A percentile compares a stretch with the other conserved stretches of the same genome.
Conservation (phyloP, 2,888 invertebrate species). For the Eristalis pertinax region DNA sequence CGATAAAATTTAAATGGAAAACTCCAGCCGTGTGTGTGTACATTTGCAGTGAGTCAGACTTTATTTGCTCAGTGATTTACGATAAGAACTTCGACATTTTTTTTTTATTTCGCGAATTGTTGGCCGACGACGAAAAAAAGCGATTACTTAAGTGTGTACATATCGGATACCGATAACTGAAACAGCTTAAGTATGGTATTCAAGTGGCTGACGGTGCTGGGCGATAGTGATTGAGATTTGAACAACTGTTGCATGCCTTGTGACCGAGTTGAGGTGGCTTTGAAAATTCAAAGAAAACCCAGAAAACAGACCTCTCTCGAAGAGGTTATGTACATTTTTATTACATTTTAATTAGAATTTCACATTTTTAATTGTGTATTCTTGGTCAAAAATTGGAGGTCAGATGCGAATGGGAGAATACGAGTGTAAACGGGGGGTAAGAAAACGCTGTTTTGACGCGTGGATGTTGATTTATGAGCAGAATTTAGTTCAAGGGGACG, state of each 20-base stretch:
- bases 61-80: conserved; percentile 35
- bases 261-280: neutral
- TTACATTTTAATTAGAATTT: too few relatives aligned
- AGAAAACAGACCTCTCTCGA: too few relatives aligned
- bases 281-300: neutral
- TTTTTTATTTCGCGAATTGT: neutral
- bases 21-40: neutral
- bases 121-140: neutral
- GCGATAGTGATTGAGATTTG: neutral
- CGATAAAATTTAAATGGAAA: conserved; percentile 39
- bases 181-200: conserved; percentile 20
- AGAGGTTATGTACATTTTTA: too few relatives aligned
- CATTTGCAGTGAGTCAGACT: conserved; percentile 16
- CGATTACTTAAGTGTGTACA: neutral
- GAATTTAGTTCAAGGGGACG: too few relatives aligned
- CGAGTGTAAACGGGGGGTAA: too few relatives aligned
- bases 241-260: neutral
- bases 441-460: too few relatives aligned
- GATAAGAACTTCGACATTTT: conserved; percentile 22
- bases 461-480: too few relatives aligned
- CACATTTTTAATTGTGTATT: too few relatives aligned
- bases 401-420: too few relatives aligned
- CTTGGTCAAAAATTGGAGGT: too few relatives aligned
- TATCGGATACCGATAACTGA: neutral
- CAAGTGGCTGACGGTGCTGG: neutral